Conservation (phyloP, 2,797 vertebrate species). For the Notolepis coatsorum region DNA sequence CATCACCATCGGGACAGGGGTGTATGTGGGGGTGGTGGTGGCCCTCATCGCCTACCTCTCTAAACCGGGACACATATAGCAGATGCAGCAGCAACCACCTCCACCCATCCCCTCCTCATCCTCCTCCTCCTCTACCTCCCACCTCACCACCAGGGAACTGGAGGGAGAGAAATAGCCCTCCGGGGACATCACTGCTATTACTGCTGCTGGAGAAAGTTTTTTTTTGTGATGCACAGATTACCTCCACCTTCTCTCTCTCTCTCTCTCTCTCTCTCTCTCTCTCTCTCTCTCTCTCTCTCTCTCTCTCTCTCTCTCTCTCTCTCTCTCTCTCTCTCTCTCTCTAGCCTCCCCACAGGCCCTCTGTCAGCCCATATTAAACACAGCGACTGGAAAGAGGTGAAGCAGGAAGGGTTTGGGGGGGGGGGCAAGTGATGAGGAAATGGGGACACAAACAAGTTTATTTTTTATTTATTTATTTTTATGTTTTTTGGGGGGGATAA, state of each 20-base stretch:
- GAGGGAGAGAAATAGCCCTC: constrained; percentile 44
- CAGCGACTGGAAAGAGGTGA: constrained; percentile 56
- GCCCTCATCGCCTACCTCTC: constrained; percentile 97
- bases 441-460: constrained; percentile 20
- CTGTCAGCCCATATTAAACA: constrained; percentile 65
- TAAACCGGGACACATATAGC: constrained; percentile 93
- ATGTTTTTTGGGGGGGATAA: constrained; percentile 9
- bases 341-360: constrained; percentile 53
- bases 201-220: constrained; percentile 50
- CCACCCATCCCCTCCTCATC: no score
- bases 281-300: constrained; percentile 14
- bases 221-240: constrained; percentile 59
- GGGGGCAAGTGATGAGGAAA: constrained; percentile 29
- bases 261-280: constrained; percentile 5
- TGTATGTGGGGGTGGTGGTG: constrained; percentile 95
- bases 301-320: neutral
- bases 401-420: constrained; percentile 31
- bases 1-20: constrained; percentile 95
- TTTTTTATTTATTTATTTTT: no score
- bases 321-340: constrained; percentile 28
- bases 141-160: constrained; percentile 35
- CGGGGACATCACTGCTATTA: constrained; percentile 26
- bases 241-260: constrained; percentile 44
- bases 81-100: constrained; percentile 26
- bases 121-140: no score